Percentiles rank a stretch among this genome's conserved stretches.
These are phyloP conservation scores for Eupleurogrammus muticus DNA, from an alignment of 2,797 vertebrate genomes.

Conservation along the genomic window DNA sequence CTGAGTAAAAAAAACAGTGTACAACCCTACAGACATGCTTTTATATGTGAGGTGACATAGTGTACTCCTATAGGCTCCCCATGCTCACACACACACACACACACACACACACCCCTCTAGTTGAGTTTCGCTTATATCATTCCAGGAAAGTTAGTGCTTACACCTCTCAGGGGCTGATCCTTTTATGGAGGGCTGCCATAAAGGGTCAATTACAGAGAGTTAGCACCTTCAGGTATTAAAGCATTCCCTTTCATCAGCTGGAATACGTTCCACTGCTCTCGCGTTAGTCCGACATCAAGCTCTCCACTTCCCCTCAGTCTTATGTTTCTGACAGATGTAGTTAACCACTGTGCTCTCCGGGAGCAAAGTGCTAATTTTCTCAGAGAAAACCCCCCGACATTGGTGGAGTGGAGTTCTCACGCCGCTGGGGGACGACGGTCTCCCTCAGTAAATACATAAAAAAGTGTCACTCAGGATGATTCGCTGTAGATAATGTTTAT, in stretches of 20 bases:
- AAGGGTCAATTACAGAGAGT: conserved; percentile 71
- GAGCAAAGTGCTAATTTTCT: conserved; percentile 55
- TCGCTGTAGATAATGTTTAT: background rate
- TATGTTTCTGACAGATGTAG: conserved; percentile 65
- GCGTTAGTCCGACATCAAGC: conserved; percentile 54
- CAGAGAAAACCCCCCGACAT: conserved; percentile 16
- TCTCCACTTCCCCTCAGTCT: conserved; percentile 48
- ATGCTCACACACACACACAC: background rate
- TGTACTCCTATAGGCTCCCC: background rate
- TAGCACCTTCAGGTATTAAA: conserved; percentile 67
- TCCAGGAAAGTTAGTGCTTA: conserved; percentile 48
- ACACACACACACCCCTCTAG: background rate
- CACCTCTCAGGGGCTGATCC: conserved; percentile 41
- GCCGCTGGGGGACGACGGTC: background rate
- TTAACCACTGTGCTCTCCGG: conserved; percentile 51
- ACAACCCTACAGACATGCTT: no score
- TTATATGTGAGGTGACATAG: background rate
- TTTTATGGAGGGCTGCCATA: conserved; percentile 55
- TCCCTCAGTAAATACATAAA: conserved; percentile 4
- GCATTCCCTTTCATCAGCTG: conserved; percentile 72
- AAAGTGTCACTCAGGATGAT: background rate
- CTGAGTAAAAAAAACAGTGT: no score
- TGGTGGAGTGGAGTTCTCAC: conserved; percentile 10
- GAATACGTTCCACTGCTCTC: conserved; percentile 37
- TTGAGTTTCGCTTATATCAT: conserved; percentile 15